Evolutionary conservation across 2,888 invertebrate species (phyloP).

Genomic region (Stenolophus ochropezus): DNA sequence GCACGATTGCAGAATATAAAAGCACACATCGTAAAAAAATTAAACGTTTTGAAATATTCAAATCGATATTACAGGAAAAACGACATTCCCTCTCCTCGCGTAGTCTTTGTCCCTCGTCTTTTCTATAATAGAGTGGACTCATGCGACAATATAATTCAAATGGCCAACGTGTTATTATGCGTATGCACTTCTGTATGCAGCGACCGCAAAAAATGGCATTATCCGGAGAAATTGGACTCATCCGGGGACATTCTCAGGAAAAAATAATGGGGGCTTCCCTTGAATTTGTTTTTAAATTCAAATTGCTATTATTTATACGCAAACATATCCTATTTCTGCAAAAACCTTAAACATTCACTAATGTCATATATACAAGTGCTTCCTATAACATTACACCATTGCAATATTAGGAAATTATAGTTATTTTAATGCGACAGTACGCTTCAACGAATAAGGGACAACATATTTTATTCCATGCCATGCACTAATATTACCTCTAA

Average conservation of each 20-base stretch:
- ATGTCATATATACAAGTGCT: too few species aligned
- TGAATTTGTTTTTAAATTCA: slow-evolving; percentile 9
- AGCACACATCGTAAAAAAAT: slow-evolving; percentile 43
- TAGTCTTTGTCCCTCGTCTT: slow-evolving; percentile 40
- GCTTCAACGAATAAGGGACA: neutral
- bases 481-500: too few species aligned
- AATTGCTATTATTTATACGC: slow-evolving; percentile 32
- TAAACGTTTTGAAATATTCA: slow-evolving; percentile 49
- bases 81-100: slow-evolving; percentile 10
- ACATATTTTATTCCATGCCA: neutral
- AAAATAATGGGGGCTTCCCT: slow-evolving; percentile 21
- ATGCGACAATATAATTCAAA: slow-evolving; percentile 58
- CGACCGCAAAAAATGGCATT: slow-evolving; percentile 53
- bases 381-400: too few species aligned
- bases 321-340: slow-evolving; percentile 4
- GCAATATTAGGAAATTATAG: too few species aligned
- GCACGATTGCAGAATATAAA: slow-evolving; percentile 36
- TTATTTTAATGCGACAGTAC: neutral
- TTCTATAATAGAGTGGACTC: slow-evolving; percentile 56
- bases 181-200: slow-evolving; percentile 46
- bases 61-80: slow-evolving; percentile 50
- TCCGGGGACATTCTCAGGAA: slow-evolving; percentile 54
- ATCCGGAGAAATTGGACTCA: slow-evolving; percentile 56
- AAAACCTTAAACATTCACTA: slow-evolving; percentile 29
- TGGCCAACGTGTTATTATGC: slow-evolving; percentile 26